Evolutionary conservation across 1,140 invertebrate species (phyloP).

Genomic region (Asobara japonica): DNA sequence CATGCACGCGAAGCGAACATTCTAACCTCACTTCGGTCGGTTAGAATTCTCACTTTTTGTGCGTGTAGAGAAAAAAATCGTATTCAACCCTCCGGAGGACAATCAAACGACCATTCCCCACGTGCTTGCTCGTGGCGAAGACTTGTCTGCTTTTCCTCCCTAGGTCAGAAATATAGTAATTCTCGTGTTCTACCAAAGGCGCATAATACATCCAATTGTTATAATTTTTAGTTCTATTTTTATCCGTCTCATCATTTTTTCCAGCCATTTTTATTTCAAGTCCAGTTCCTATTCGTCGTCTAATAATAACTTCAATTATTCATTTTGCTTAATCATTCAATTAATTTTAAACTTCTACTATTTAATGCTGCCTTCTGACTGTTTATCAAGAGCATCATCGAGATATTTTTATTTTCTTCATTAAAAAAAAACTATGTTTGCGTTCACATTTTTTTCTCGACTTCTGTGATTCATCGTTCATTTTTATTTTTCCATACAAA

Average conservation of each 20-base stretch:
- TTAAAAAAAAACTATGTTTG: constrained; percentile 29
- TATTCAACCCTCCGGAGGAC: no score
- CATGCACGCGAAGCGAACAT: no score
- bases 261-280: constrained; percentile 37
- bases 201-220: constrained; percentile 50
- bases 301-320: constrained; percentile 41
- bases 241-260: constrained; percentile 37
- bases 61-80: no score
- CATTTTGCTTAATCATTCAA: constrained; percentile 42
- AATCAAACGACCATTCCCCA: no score
- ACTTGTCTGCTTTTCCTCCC: no score
- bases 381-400: constrained; percentile 19
- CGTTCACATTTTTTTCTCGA: constrained; percentile 43
- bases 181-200: constrained; percentile 31
- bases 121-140: no score
- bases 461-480: background rate
- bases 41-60: no score
- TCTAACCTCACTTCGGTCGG: no score
- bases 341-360: background rate
- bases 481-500: constrained; percentile 58
- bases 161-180: no score
- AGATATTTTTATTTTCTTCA: constrained; percentile 38
- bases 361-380: background rate
- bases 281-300: constrained; percentile 32
- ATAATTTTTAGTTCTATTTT: constrained; percentile 41